phyloP scores from a whole-genome alignment of 30 jellyfish, hydroid and myxozoan species.

The Catostylus mosaicus region DNA sequence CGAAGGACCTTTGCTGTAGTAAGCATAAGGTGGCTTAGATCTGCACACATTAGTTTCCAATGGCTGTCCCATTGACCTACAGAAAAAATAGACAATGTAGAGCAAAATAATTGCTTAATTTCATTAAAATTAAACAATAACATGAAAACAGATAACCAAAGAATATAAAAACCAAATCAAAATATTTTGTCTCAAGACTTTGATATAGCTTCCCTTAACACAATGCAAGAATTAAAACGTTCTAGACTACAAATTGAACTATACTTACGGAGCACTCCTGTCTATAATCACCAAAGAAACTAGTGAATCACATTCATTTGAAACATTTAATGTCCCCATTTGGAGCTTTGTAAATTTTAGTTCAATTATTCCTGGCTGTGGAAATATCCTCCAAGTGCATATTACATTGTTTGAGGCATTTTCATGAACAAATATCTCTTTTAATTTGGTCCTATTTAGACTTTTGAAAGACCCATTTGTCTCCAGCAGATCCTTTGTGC shows the following conservation, averaged over 20 bases:
- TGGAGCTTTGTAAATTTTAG: slow-evolving; percentile 6
- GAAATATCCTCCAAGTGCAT: slow-evolving; percentile 56
- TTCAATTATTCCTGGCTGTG: slow-evolving; percentile 1
- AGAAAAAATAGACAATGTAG: neutral
- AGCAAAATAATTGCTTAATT: too few species aligned
- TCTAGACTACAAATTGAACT: too few species aligned
- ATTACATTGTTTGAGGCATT: neutral
- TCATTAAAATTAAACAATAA: too few species aligned
- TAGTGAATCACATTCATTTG: slow-evolving; percentile 13
- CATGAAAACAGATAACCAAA: too few species aligned
- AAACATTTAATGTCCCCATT: neutral
- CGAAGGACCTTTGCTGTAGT: slow-evolving; percentile 41
- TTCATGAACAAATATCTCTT: neutral
- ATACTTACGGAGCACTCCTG: slow-evolving; percentile 14
- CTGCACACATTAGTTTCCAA: slow-evolving; percentile 36
- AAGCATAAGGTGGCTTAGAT: slow-evolving; percentile 13
- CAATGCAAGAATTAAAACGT: too few species aligned
- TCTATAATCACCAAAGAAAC: slow-evolving; percentile 14
- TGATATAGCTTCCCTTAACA: too few species aligned
- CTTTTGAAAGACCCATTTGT: slow-evolving; percentile 29
- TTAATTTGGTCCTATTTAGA: slow-evolving; percentile 32
- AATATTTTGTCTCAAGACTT: too few species aligned
- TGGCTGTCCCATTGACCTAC: neutral
- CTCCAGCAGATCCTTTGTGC: slow-evolving; percentile 15
- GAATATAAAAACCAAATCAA: too few species aligned